Conservation (phyloP, 2,888 invertebrate genomes). For the Cephus sareptanus region DNA sequence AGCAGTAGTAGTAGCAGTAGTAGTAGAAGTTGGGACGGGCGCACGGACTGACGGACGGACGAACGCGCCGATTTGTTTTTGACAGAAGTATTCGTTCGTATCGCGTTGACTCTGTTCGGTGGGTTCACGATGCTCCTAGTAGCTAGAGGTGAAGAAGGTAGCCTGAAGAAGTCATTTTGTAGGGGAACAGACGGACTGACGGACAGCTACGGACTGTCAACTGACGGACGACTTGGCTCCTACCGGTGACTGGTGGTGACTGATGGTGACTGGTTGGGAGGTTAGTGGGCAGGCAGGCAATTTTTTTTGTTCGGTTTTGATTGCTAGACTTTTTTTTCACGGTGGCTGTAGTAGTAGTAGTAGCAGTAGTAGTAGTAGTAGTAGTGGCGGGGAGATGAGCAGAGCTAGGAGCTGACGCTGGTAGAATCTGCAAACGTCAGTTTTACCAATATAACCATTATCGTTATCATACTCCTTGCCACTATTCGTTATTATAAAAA, state of each 20-base stretch:
- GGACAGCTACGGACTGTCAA: constrained; percentile 39
- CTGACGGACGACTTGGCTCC: constrained; percentile 40
- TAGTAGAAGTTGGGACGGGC: constrained; percentile 52
- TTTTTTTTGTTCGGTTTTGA: constrained; percentile 58
- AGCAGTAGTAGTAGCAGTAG: constrained; percentile 29
- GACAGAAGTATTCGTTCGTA: constrained; percentile 56
- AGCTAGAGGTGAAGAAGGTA: constrained; percentile 57
- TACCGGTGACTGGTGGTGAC: constrained; percentile 59
- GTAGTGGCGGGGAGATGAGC: constrained; percentile 65
- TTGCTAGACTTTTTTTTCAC: constrained; percentile 58
- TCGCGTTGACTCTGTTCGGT: constrained; percentile 54
- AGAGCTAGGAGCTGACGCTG: constrained; percentile 65
- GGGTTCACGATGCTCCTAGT: constrained; percentile 59
- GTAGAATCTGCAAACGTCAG: constrained; percentile 66
- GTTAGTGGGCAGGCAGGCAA: constrained; percentile 65
- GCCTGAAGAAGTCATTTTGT: constrained; percentile 56
- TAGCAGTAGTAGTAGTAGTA: constrained; percentile 51
- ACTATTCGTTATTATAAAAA: constrained; percentile 39
- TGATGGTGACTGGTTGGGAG: constrained; percentile 66
- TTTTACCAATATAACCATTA: constrained; percentile 62
- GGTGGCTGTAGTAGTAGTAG: constrained; percentile 59
- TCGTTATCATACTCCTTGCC: constrained; percentile 54
- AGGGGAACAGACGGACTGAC: constrained; percentile 52
- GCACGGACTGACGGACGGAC: constrained; percentile 58
- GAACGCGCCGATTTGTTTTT: constrained; percentile 53